Percentiles rank a stretch among this genome's conserved stretches.
These are phyloP conservation scores for Orius laevigatus DNA, from an alignment of 1,140 invertebrate species.

Conservation along the genomic window DNA sequence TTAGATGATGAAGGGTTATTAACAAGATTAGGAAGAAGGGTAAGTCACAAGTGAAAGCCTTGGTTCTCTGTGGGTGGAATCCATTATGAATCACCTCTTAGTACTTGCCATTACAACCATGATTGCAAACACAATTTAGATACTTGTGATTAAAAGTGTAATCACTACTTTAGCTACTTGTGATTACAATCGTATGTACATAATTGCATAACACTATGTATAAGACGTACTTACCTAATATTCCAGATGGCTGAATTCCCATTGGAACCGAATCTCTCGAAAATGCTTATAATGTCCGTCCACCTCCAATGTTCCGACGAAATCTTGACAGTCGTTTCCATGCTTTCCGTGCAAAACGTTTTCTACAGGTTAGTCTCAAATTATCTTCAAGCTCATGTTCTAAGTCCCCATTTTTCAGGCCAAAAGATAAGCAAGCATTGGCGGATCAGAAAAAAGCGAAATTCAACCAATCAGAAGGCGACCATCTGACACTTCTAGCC, in stretches of 20 bases:
- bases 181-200: conserved; percentile 10
- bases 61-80: no score
- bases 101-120: no score
- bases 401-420: conserved; percentile 29
- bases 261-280: conserved; percentile 93
- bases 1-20: conserved; percentile 92
- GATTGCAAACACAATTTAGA: no score
- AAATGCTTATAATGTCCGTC: conserved; percentile 99
- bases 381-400: conserved; percentile 5
- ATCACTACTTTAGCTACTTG: no score
- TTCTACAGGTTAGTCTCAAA: conserved; percentile 54
- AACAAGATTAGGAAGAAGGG: conserved; percentile 77
- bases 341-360: conserved; percentile 97
- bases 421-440: conserved; percentile 92
- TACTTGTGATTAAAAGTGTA: no score
- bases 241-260: conserved; percentile 97
- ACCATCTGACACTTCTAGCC: conserved; percentile 92
- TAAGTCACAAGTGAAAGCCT: no score
- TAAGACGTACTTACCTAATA: not conserved
- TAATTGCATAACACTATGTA: not conserved
- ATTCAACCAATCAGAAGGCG: conserved; percentile 97
- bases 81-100: no score
- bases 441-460: conserved; percentile 99
- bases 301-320: conserved; percentile 97
- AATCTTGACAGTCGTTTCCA: conserved; percentile 95